phyloP scores from a whole-genome alignment of 2,797 vertebrate genomes.

The Dromococcyx pavoninus region DNA sequence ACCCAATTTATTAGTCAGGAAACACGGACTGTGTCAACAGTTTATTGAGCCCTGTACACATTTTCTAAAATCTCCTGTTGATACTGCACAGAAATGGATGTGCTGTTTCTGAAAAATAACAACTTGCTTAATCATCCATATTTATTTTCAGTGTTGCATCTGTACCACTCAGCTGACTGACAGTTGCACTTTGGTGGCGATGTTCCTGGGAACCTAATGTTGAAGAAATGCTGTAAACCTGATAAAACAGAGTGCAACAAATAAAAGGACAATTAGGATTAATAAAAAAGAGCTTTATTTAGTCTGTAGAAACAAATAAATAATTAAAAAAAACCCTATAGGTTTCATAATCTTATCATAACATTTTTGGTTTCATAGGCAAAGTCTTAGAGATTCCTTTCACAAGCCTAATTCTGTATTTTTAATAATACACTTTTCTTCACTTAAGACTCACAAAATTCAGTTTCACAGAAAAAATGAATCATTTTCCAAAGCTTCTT shows the following conservation, averaged over 20 bases:
- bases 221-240: conserved; percentile 27
- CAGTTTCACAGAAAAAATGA: conserved; percentile 19
- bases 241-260: conserved; percentile 1
- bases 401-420: neutral
- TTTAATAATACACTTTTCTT: neutral
- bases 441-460: neutral
- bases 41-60: neutral
- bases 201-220: neutral
- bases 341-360: neutral
- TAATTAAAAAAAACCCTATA: neutral
- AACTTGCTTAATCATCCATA: neutral
- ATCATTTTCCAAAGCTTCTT: conserved; percentile 37
- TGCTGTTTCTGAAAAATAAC: neutral
- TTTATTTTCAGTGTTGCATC: neutral
- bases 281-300: conserved; percentile 16
- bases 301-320: neutral
- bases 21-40: neutral
- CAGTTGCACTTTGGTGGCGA: neutral
- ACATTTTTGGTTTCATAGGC: neutral
- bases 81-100: neutral
- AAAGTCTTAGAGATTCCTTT: neutral
- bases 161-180: neutral
- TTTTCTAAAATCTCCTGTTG: neutral
- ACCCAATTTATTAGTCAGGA: neutral
- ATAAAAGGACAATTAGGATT: conserved; percentile 10